Percentiles rank a stretch among this genome's conserved stretches.
phyloP scores from a whole-genome alignment of 2,113 vertebrate genomes.

The Thunnus thynnus region DNA sequence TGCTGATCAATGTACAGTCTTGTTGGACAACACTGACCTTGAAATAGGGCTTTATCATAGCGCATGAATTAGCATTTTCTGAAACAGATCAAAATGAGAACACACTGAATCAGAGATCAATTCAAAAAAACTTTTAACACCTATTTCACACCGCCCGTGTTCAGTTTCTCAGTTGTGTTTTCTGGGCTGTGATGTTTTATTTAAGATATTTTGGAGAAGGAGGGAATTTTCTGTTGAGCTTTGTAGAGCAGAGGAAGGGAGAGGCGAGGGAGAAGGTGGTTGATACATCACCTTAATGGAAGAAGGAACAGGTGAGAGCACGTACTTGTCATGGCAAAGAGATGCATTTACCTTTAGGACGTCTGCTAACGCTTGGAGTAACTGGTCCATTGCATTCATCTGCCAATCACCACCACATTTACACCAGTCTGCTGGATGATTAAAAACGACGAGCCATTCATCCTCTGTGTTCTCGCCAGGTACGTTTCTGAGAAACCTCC shows the following conservation, averaged over 20 bases:
- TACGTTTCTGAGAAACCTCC: background rate
- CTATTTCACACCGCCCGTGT: background rate
- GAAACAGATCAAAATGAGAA: background rate
- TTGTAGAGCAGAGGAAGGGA: background rate
- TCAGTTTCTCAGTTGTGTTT: background rate
- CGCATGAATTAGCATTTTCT: background rate
- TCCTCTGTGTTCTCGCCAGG: background rate
- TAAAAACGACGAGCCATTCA: background rate
- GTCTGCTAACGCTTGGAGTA: background rate
- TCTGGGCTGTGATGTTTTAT: background rate
- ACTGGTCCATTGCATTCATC: background rate
- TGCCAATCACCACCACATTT: background rate
- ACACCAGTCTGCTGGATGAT: background rate
- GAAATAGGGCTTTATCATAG: background rate
- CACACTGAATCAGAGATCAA: background rate
- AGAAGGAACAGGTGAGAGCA: constrained; percentile 10
- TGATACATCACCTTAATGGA: background rate
- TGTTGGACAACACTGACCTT: constrained; percentile 37
- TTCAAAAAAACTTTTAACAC: background rate
- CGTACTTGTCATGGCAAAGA: background rate
- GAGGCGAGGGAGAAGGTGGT: background rate
- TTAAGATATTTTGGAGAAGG: background rate
- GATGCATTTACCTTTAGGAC: constrained; percentile 3
- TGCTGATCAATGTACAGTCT: constrained; percentile 15
- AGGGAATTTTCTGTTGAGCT: background rate